phyloP scores from a whole-genome alignment of 2,113 vertebrate species.

The Xiphias gladius region DNA sequence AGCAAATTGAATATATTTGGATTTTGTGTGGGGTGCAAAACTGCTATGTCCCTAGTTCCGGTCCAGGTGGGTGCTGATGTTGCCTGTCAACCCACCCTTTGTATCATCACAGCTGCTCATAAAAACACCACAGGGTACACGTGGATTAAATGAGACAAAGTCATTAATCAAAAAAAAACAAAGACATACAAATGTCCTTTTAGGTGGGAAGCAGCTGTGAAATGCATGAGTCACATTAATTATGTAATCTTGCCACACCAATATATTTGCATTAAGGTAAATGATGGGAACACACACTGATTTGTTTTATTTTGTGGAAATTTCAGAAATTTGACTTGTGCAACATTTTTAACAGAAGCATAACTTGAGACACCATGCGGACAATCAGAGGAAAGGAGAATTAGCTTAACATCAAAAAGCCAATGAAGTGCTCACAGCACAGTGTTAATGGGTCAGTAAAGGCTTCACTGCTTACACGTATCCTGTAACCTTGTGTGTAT shows the following conservation, averaged over 20 bases:
- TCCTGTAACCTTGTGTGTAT: slow-evolving; percentile 26
- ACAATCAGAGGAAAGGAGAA: not conserved
- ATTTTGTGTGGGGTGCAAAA: too few relatives aligned
- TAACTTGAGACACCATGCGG: not conserved
- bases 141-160: slow-evolving; percentile 1
- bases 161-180: slow-evolving; percentile 9
- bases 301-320: not conserved
- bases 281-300: not conserved
- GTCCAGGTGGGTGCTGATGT: not conserved
- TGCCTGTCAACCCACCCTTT: not conserved
- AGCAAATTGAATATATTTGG: not conserved
- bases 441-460: slow-evolving; percentile 5
- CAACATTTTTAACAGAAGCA: not conserved
- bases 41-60: too few relatives aligned
- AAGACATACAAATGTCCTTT: not conserved
- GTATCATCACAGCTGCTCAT: slow-evolving; percentile 6
- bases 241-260: slow-evolving; percentile 12
- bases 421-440: not conserved
- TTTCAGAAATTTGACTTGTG: not conserved
- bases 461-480: not conserved
- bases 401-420: too few relatives aligned
- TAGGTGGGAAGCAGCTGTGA: slow-evolving; percentile 17
- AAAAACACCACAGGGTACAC: slow-evolving; percentile 14
- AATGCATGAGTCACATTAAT: slow-evolving; percentile 23
- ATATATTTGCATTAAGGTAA: not conserved